phyloP scores from a whole-genome alignment of 2,888 invertebrate genomes.

The Nezara viridula region DNA sequence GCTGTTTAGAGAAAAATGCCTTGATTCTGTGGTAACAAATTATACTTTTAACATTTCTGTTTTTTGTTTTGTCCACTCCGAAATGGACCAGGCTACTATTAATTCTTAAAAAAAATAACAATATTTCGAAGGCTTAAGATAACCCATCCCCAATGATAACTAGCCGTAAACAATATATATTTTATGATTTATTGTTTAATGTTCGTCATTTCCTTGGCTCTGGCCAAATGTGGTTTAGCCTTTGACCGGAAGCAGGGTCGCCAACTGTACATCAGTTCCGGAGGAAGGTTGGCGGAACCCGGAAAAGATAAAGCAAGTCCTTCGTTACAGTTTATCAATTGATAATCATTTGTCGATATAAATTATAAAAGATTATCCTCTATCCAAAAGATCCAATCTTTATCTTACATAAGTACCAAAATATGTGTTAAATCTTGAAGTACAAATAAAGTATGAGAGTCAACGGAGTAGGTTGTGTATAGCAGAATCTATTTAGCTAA shows the following conservation, averaged over 20 bases:
- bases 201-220: background rate
- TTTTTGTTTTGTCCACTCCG: background rate
- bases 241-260: conserved; percentile 8
- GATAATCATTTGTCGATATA: background rate
- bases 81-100: background rate
- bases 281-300: background rate
- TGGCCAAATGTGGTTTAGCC: background rate
- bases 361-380: background rate
- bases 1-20: too few species aligned
- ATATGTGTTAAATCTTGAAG: background rate
- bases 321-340: background rate
- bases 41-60: too few species aligned
- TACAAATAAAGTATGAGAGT: too few species aligned
- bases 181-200: background rate
- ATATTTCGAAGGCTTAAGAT: background rate
- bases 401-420: background rate
- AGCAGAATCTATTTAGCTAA: too few species aligned
- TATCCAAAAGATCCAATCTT: background rate
- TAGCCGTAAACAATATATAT: background rate
- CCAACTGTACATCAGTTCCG: background rate
- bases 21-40: too few species aligned
- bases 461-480: background rate
- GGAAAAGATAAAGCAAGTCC: background rate
- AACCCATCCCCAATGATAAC: background rate
- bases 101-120: background rate